Conservation (phyloP, 1,140 invertebrate species). For the Penaeus japonicus region DNA sequence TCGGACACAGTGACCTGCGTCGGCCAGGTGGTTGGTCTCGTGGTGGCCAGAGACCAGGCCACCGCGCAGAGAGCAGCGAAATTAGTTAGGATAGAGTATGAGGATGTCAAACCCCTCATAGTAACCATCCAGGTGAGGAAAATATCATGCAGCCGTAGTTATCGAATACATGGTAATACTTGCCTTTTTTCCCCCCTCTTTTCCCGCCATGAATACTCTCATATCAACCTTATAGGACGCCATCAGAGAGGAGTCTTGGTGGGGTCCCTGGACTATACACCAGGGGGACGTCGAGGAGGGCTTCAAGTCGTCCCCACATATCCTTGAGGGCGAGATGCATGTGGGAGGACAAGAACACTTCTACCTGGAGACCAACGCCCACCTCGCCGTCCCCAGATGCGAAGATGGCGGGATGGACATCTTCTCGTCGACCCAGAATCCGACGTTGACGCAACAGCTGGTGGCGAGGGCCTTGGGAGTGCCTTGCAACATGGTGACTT, state of each 20-base stretch:
- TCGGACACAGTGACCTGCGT: slow-evolving; percentile 61
- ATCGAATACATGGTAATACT: neutral
- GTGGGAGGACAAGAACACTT: slow-evolving; percentile 96
- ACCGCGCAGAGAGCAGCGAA: slow-evolving; percentile 72
- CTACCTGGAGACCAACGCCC: slow-evolving; percentile 87
- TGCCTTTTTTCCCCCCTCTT: neutral
- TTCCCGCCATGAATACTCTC: neutral
- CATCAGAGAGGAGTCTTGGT: slow-evolving; percentile 76
- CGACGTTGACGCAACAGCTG: slow-evolving; percentile 61
- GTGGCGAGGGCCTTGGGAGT: slow-evolving; percentile 78
- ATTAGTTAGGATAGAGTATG: slow-evolving; percentile 75
- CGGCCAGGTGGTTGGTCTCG: slow-evolving; percentile 76
- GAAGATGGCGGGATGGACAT: slow-evolving; percentile 84
- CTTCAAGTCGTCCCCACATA: slow-evolving; percentile 72
- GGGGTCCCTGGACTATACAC: neutral
- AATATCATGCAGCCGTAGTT: neutral
- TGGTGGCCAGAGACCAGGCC: slow-evolving; percentile 72
- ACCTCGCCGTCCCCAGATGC: slow-evolving; percentile 76
- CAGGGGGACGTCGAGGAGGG: slow-evolving; percentile 75
- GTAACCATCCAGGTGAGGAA: slow-evolving; percentile 68
- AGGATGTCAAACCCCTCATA: slow-evolving; percentile 67
- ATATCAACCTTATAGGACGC: slow-evolving; percentile 69
- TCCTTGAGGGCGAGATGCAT: slow-evolving; percentile 78
- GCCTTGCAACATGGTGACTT: slow-evolving; percentile 78
- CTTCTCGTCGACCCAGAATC: neutral